Evolutionary conservation across 2,797 vertebrate genomes (phyloP), one percentile per base, ranked within the genome.

Genomic region (Dallia pectoralis): DNA sequence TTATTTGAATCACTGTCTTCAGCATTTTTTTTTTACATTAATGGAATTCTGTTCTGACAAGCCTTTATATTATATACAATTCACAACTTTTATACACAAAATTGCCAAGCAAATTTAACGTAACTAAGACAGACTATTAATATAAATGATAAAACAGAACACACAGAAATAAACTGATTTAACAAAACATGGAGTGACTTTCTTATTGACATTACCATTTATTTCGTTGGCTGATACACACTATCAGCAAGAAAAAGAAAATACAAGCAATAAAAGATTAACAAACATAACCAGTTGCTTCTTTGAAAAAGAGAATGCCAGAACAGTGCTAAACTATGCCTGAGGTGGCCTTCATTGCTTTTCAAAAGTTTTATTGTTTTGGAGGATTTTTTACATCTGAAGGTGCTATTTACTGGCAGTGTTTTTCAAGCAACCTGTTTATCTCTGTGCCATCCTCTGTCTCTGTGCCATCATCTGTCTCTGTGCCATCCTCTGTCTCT

Each of bases 1-100:
- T 88, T 74, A 92, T 92, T 93, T 90, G 86, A 93, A 90, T 89
- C 92, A 92, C 88, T 76, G 22, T 16, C 61, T 51, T 77, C 4
- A 59, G 22, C 14, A 12, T 25, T 25, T 59, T 59, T 4, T 25
- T 25, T 22, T 59, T 25, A 25, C 53, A 25, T 56, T 56, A n/a
- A 8, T 8, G 51, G n/a, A n/a, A n/a, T n/a, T n/a, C n/a, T n/a
- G n/a, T n/a, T n/a, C 66, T 65, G 77, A 88, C 73, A 78, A 76
- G 51, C 2, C n/a, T 70, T 70, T 56, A n/a, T 70, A 15, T 77
- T 76, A 48, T 4, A 69, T 63, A 80, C 82, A 22, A 74, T 22
- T 81, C 47, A 75, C 74, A 76, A 75, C 67, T 75, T 72, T 73
- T 14, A 78, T 47, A 79, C 73, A 84, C 66, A 79, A 56, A 69